Evolutionary conservation across 2,888 invertebrate genomes (phyloP).

Genomic region (Girardia tigrina): DNA sequence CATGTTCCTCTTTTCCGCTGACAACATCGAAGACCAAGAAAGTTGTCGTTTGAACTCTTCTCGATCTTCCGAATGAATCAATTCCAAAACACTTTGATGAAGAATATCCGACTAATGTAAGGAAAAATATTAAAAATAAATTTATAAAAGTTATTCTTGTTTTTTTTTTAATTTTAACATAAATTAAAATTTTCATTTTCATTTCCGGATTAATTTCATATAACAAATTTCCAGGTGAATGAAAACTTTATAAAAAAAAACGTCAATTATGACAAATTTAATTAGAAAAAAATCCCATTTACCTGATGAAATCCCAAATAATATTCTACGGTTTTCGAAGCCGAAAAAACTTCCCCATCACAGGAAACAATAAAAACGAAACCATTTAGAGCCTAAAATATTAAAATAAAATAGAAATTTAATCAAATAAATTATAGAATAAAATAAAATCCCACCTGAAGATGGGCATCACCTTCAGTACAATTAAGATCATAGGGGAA

Average conservation of each 20-base stretch:
- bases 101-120: slow-evolving; percentile 86
- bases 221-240: slow-evolving; percentile 11
- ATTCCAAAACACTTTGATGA: slow-evolving; percentile 93
- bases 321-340: slow-evolving; percentile 96
- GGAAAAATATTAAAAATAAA: neutral
- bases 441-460: slow-evolving; percentile 36
- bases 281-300: slow-evolving; percentile 44
- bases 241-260: neutral
- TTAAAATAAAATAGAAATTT: slow-evolving; percentile 18
- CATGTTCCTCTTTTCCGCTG: slow-evolving; percentile 50
- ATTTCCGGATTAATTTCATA: neutral
- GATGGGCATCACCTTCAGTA: slow-evolving; percentile 37
- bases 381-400: slow-evolving; percentile 92
- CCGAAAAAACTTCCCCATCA: slow-evolving; percentile 98
- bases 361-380: slow-evolving; percentile 95
- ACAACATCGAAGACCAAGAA: slow-evolving; percentile 47
- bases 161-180: no score
- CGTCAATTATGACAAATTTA: neutral
- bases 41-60: slow-evolving; percentile 88
- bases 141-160: no score
- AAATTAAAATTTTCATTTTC: neutral
- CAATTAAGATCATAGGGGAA: slow-evolving; percentile 36
- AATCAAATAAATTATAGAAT: neutral
- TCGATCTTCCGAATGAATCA: slow-evolving; percentile 94
- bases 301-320: slow-evolving; percentile 99